phyloP scores from a whole-genome alignment of 2,797 vertebrate genomes.

The Merluccius polli region DNA sequence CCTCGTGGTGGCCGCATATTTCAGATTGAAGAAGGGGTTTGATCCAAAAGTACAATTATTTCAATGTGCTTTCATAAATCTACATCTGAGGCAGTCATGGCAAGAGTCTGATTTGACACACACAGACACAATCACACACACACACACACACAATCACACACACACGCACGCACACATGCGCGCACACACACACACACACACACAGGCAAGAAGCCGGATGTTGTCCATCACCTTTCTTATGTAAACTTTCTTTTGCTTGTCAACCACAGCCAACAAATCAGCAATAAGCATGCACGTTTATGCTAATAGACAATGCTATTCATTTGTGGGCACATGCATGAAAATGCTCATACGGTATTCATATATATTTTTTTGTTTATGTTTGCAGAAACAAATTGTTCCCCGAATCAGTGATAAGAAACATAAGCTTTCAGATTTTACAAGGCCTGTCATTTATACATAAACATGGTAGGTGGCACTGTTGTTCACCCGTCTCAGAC shows the following conservation, averaged over 20 bases:
- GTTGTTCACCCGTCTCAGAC: constrained; percentile 12
- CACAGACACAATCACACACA: no score
- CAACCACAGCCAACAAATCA: background rate
- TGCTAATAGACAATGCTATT: background rate
- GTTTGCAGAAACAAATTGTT: constrained; percentile 95
- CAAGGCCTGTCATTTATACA: constrained; percentile 98
- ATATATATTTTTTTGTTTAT: constrained; percentile 71
- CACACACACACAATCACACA: no score
- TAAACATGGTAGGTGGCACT: constrained; percentile 89
- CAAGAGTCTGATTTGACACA: no score
- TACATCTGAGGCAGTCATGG: no score
- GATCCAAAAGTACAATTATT: no score
- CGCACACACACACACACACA: no score
- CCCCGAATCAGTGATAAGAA: constrained; percentile 96
- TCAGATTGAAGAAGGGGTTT: no score
- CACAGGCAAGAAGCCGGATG: background rate
- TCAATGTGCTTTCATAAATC: no score
- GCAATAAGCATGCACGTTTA: background rate
- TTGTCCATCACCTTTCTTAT: background rate
- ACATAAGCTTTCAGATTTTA: constrained; percentile 98
- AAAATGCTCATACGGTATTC: constrained; percentile 32
- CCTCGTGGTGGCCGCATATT: no score
- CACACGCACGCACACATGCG: no score
- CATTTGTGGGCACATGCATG: background rate
- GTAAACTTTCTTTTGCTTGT: background rate